phyloP scores from a whole-genome alignment of 1,140 invertebrate genomes.

The Anadara kagoshimensis region DNA sequence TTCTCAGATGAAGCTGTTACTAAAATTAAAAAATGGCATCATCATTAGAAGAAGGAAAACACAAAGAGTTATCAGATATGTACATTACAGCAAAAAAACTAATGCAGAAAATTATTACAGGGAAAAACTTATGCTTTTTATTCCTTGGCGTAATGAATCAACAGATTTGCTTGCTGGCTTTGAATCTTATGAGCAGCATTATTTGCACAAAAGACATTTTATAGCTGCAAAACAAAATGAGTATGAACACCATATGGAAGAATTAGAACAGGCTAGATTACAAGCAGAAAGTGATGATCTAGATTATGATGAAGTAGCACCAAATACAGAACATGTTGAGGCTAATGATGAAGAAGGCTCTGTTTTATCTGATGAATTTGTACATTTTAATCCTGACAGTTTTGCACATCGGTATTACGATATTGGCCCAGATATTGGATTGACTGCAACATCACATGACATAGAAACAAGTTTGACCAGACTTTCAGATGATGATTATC shows the following conservation, averaged over 20 bases:
- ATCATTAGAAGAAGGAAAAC: slow-evolving; percentile 33
- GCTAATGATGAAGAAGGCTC: slow-evolving; percentile 6
- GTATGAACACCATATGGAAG: slow-evolving; percentile 19
- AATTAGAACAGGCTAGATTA: slow-evolving; percentile 21
- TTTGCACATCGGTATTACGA: not conserved
- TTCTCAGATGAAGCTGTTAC: not conserved
- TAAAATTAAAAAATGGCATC: slow-evolving; percentile 34
- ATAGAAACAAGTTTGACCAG: not conserved
- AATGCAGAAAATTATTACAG: slow-evolving; percentile 37
- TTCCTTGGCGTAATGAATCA: slow-evolving; percentile 38
- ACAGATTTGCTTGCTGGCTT: not conserved
- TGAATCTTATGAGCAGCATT: slow-evolving; percentile 7
- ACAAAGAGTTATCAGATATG: slow-evolving; percentile 28
- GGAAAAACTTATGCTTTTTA: slow-evolving; percentile 31
- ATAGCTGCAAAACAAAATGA: not conserved
- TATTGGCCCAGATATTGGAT: not conserved
- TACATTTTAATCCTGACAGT: slow-evolving; percentile 6
- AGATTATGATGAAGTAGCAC: slow-evolving; percentile 25
- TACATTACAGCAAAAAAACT: slow-evolving; percentile 17
- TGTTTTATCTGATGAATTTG: not conserved
- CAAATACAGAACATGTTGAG: slow-evolving; percentile 16
- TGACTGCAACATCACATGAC: not conserved
- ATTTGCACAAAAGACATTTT: not conserved
- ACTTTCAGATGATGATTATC: slow-evolving; percentile 24
- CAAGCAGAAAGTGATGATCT: slow-evolving; percentile 11